Evolutionary conservation across 2,888 invertebrate genomes (phyloP), one percentile per base, ranked within the genome.

Genomic region (Heliconius sara): DNA sequence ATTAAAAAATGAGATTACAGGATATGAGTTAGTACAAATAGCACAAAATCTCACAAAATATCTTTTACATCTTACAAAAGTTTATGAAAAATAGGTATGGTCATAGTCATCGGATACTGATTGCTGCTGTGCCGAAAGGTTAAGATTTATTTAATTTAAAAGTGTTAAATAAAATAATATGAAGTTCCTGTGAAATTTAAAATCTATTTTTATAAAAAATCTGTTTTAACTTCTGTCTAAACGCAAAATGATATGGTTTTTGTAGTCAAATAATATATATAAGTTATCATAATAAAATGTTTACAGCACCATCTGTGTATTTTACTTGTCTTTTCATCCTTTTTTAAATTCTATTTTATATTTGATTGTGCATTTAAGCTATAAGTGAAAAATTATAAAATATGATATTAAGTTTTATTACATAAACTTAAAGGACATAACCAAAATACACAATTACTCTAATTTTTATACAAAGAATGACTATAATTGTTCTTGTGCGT

Each of bases 341-440:
- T 25, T 34, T 34, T 39, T 52, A 70, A 83, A 85, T 19, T 27
- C 52, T 52, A 0, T 52, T 52, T 52, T 22, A 19, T 52, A 52
- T 52, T 22, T 52, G 52, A 47, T 6, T 47, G 16, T 47, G 16
- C 16, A 47, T 47, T 52, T 52, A 52, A 52, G 19, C 19, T 47
- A 13, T 47, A 47, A 13, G 43, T 47, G 13, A 52, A 52, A 52
- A 52, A 52, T 52, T 19, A 52, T 52, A 3, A 22, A 22, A 22
- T 52, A 52, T 52, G 7, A 52, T 19, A 22, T 19, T 7, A 52
- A 52, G 6, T 52, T 52, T 52, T 52, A 52, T 52, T 22, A 52
- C 22, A 52, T 52, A 22, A 52, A 22, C 39, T 52, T 52, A 6
- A 52, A 52, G 2, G 19, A 39, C 10, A 10, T 39, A 39, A 39